Evolutionary conservation across 2,113 vertebrate genomes (phyloP), one percentile per base, ranked within the genome.

Genomic region (rat (Rattus norvegicus)): DNA sequence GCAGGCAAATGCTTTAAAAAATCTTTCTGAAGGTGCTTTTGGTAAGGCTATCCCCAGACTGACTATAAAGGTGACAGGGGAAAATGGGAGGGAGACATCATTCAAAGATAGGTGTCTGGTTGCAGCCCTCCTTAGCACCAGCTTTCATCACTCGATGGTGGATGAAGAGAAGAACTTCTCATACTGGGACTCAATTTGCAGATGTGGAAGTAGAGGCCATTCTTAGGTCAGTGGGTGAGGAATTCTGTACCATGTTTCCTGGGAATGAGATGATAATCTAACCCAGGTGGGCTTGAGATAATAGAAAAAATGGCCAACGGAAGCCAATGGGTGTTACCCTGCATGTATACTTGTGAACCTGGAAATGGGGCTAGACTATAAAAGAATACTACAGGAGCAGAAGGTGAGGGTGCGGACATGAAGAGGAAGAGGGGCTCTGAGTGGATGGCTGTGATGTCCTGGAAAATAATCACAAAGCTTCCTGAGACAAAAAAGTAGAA

Each of bases 401-500:
- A 75, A 77, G 56, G 47, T 49, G 54, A 84, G 7, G 2, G 85
- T 47, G 10, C 26, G 13, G 39, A 14, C 54, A 12, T 77, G 39
- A 70, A 73, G 83, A 67, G 59, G 88, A 22, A 4, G 20, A 85
- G 24, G 65, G 13, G n/a, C 67, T 94, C 36, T 86, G 65, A 85
- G 28, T 13, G 47, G 47, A 33, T 11, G 67, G 28, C 59, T 77
- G 17, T 28, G 22, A 20, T 61, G 5, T 89, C 8, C 67, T 94
- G 69, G 47, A 80, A 94, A 96, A 96, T 24, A 87, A 10, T 43
- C 88, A 20, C 9, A 36, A 20, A 16, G 83, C 52, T 36, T 54
- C 63, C 56, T 39, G 52, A 92, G 47, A 20, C 13, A 72, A 91
- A 84, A 88, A 93, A 85, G 28, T 33, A 86, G 14, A 91, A 94